These are phyloP conservation scores for Drosophila obscura DNA, from an alignment of 1,140 invertebrate genomes.

Conservation along the genomic window DNA sequence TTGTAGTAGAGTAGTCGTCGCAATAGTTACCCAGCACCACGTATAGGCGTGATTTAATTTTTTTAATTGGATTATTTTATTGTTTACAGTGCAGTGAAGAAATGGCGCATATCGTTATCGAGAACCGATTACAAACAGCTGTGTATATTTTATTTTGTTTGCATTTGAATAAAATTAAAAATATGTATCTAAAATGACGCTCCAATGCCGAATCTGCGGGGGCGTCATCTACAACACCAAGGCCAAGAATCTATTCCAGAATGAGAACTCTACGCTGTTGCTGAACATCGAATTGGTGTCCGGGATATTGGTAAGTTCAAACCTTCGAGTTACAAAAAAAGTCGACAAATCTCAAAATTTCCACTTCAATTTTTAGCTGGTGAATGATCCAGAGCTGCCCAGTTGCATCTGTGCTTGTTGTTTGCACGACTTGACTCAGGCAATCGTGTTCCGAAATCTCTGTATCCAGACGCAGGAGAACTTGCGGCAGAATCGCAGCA, in stretches of 20 bases:
- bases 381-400: conserved; percentile 34
- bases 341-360: not conserved
- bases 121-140: conserved; percentile 3
- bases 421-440: conserved; percentile 52
- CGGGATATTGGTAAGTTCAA: conserved; percentile 35
- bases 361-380: conserved; percentile 22
- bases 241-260: conserved; percentile 56
- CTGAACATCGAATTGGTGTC: conserved; percentile 37
- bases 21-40: too few species aligned
- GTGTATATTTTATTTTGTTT: conserved; percentile 7
- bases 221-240: conserved; percentile 60
- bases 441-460: conserved; percentile 52
- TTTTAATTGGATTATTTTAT: conserved; percentile 15
- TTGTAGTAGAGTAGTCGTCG: too few species aligned
- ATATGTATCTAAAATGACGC: conserved; percentile 34
- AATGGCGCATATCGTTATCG: not conserved
- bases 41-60: not conserved
- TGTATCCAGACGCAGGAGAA: conserved; percentile 47
- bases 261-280: conserved; percentile 37
- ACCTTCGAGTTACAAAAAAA: not conserved
- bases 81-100: conserved; percentile 21
- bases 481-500: conserved; percentile 7
- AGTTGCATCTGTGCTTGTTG: conserved; percentile 62
- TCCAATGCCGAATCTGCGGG: conserved; percentile 55
- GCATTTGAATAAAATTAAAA: conserved; percentile 1